phyloP scores from a whole-genome alignment of 2,797 vertebrate species.

The Sebastes nivosus region DNA sequence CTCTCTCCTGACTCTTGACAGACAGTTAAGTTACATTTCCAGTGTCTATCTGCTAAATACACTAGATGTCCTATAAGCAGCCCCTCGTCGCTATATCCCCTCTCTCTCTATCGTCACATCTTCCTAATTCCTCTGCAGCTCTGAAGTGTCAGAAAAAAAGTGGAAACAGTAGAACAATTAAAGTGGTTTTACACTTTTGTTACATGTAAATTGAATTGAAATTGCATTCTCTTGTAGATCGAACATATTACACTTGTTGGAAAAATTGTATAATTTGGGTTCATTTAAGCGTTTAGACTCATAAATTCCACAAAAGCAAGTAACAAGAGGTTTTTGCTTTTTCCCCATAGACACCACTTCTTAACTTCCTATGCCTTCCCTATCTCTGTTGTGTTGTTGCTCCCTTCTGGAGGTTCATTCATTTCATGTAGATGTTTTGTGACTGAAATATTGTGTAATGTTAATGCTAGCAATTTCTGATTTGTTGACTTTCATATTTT shows the following conservation, averaged over 20 bases:
- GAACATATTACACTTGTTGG: background rate
- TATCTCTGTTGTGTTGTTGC: background rate
- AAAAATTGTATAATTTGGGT: background rate
- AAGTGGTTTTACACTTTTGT: background rate
- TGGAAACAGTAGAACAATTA: background rate
- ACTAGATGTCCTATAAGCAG: background rate
- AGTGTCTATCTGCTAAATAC: background rate
- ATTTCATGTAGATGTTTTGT: background rate
- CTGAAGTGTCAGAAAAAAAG: background rate
- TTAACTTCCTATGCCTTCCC: background rate
- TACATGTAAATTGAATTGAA: background rate
- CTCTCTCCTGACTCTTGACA: background rate
- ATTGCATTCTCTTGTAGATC: background rate
- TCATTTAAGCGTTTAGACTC: background rate
- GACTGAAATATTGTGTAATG: background rate
- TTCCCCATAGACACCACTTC: background rate
- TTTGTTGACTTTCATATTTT: background rate
- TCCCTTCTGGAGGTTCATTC: background rate
- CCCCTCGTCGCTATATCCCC: background rate
- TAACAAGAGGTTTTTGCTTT: background rate
- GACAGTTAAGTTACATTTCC: background rate
- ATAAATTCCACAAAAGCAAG: background rate
- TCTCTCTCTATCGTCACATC: background rate
- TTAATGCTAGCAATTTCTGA: background rate
- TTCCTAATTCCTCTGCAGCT: background rate